Base-by-base conservation (phyloP, 2,888 invertebrate species). In the Idaea aversata region DNA sequence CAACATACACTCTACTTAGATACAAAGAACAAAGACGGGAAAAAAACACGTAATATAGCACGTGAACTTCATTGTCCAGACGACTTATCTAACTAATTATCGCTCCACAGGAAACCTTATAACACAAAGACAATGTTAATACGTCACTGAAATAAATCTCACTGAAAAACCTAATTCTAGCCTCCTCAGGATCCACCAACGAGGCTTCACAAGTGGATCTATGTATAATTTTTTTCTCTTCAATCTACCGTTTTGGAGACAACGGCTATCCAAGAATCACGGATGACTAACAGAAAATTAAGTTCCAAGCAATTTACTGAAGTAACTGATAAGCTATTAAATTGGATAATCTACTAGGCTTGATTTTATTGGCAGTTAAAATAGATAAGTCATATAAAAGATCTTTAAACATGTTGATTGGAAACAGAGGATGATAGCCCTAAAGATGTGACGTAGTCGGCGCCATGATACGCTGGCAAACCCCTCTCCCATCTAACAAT, bases 21-120 rank as follows among this genome's bases (percentile, higher is more conserved):
- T 47, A 47, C 47, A 47, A 47, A 47, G 47, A 47, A 47, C 47
- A 47, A 47, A 47, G 47, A 47, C 61, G 61, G 38, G 16, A 38
- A 47, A 38, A n/a, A 15, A 61, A 65, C 66, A 73, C 65, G 62
- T 70, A 61, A 38, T 61, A 62, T 61, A 60, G 70, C 70, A 72
- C 64, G 67, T 65, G 63, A 65, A 63, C 67, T 65, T 63, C 65
- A 75, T 25, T 59, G 34, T 34, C 59, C 34, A 59, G 59, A 59
- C 59, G 16, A 25, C 59, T 66, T 25, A 62, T 60, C 66, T 63
- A 68, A 63, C 63, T 72, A 84, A 85, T 86, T 83, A 81, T 73
- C 68, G 72, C 75, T 76, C 78, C 72, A 73, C 77, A 76, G 81
- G 88, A 85, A 88, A 82, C 86, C 86, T 80, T 83, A 85, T 74